A percentile compares a stretch with the other conserved stretches of the same genome.
Conservation (phyloP, 2,113 vertebrate species). For the Glareola pratincola region DNA sequence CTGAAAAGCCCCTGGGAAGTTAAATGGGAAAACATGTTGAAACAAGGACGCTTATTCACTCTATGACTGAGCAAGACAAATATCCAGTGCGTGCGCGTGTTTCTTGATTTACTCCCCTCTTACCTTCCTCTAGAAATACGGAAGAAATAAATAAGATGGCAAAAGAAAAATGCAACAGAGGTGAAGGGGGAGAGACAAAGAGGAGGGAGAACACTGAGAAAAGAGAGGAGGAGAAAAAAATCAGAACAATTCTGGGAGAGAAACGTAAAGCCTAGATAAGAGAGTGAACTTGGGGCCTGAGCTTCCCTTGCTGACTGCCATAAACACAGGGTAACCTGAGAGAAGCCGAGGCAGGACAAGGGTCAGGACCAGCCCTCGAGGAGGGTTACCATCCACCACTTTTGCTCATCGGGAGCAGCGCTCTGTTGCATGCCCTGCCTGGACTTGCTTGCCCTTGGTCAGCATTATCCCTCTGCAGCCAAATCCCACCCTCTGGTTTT, state of each 20-base stretch:
- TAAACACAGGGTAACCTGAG: neutral
- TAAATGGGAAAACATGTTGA: constrained; percentile 43
- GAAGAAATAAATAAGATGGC: neutral
- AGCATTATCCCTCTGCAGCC: neutral
- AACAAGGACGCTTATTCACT: constrained; percentile 55
- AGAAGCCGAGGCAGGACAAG: neutral
- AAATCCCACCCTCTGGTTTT: constrained; percentile 16
- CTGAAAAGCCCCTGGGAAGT: constrained; percentile 39
- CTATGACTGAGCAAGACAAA: constrained; percentile 44
- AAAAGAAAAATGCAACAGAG: neutral
- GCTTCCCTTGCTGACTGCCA: neutral
- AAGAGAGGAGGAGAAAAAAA: neutral
- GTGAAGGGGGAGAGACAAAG: neutral
- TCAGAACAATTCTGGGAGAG: neutral
- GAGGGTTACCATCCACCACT: neutral
- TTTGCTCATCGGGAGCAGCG: neutral
- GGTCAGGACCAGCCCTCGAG: neutral
- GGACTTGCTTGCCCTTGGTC: constrained; percentile 41
- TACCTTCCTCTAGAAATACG: neutral
- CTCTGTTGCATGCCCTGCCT: neutral
- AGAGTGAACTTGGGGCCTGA: neutral
- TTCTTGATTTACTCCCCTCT: neutral
- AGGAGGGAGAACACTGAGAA: neutral
- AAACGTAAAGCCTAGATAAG: neutral
- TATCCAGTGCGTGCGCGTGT: neutral